Evolutionary conservation across 2,797 vertebrate genomes (phyloP), one percentile per base, ranked within the genome.

Genomic region (Leptatherina wallacei): DNA sequence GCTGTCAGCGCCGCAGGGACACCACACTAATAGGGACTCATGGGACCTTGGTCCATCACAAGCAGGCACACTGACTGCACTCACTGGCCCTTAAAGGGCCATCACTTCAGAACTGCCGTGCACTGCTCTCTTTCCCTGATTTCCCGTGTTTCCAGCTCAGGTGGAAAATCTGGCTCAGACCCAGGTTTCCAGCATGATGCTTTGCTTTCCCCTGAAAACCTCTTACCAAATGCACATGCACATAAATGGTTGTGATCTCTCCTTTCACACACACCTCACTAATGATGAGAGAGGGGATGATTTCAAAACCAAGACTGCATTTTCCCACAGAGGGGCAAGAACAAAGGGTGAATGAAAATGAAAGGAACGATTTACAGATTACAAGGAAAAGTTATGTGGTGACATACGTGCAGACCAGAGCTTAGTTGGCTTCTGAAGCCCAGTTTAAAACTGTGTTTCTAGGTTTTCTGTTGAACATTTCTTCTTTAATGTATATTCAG

Each of bases 1-100:
- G 92, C 93, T 95, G 94, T 95, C 94, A 94, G 90, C 94, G 78
- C 92, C 90, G 72, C 88, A 89, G 89, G 91, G 92, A 92, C 91
- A 92, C 92, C 87, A 73, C 85, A 75, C 93, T 95, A 95, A 95
- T 95, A 91, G 90, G 94, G 91, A 90, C 92, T 93, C 91, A 56
- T 73, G 89, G 91, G 93, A 90, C 88, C 77, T 73, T 6, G 77
- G 88, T 63, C 85, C 82, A 88, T 94, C 92, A 92, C 86, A 78
- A 16, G 77, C 88, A 86, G 88, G 87, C 85, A 77, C 71, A 60
- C 78, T 67, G 83, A 75, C 87, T 89, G 87, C 84, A 84, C 87
- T 87, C 73, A 66, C 49, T 72, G 85, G 81, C 86, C 89, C 89
- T 89, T 93, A 90, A 91, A 90, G 89, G 84, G 84, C 85, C 16